Percentiles rank a stretch among this genome's conserved stretches.
These are phyloP conservation scores for Garrulus glandarius DNA, from an alignment of 2,797 vertebrate genomes.

Conservation along the genomic window DNA sequence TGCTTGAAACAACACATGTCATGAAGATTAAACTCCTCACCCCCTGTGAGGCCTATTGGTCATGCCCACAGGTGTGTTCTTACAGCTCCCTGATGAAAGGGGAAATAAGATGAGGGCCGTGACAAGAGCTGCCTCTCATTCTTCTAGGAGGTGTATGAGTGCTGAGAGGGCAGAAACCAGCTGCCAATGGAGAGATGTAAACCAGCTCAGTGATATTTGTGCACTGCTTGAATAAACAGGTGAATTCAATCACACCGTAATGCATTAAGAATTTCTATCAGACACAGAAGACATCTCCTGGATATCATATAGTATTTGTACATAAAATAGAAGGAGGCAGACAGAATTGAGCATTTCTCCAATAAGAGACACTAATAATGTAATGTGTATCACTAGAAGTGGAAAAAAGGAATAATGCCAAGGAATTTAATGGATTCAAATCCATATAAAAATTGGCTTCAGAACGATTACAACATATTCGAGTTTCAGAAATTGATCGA, in stretches of 20 bases:
- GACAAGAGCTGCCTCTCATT: neutral
- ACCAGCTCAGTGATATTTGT: neutral
- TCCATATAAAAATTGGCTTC: neutral
- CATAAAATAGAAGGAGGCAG: slow-evolving; percentile 1
- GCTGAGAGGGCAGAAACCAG: neutral
- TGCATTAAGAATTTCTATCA: slow-evolving; percentile 1
- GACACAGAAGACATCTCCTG: neutral
- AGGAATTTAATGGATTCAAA: neutral
- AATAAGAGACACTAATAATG: neutral
- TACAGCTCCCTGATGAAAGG: neutral
- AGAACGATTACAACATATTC: neutral
- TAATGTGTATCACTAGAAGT: neutral
- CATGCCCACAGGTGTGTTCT: neutral
- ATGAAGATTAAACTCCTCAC: neutral
- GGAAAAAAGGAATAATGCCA: neutral
- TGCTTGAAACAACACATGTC: neutral
- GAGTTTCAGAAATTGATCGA: neutral
- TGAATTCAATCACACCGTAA: neutral
- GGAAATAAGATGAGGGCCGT: neutral
- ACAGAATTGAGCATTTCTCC: neutral
- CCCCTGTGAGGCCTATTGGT: neutral
- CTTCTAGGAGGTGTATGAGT: neutral
- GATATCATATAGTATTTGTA: neutral
- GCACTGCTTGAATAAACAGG: neutral
- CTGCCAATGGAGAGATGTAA: neutral